These are phyloP conservation scores for Isurus oxyrinchus DNA, from an alignment of 2,113 vertebrate genomes.

Conservation along the genomic window DNA sequence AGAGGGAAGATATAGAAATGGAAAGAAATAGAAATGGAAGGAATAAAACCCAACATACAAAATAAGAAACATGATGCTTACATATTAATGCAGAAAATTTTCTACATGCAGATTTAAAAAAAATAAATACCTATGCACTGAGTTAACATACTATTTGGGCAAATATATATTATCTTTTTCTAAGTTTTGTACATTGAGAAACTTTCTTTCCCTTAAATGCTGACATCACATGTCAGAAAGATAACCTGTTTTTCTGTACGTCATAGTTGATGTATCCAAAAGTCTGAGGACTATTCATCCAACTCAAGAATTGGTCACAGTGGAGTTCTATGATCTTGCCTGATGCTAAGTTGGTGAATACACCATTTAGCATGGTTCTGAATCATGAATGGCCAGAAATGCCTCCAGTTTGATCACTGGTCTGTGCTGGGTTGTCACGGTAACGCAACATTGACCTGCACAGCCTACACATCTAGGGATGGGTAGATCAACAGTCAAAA, in stretches of 20 bases:
- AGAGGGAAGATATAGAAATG: neutral
- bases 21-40: neutral
- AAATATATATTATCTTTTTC: slow-evolving; percentile 11
- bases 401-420: neutral
- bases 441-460: neutral
- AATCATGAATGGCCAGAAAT: neutral
- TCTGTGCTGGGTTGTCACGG: neutral
- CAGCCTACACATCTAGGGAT: neutral
- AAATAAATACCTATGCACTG: neutral
- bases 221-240: neutral
- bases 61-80: neutral
- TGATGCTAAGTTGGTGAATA: neutral
- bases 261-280: neutral
- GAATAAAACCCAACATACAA: neutral
- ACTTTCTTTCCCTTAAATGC: neutral
- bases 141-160: neutral
- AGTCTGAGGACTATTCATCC: neutral
- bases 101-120: neutral
- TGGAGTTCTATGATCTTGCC: neutral
- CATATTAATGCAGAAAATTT: neutral
- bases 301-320: neutral
- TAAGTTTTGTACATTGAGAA: neutral
- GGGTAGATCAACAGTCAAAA: neutral
- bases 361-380: neutral
- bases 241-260: neutral